These are phyloP conservation scores for Myopa testacea DNA, from an alignment of 2,888 invertebrate genomes.

Conservation along the genomic window DNA sequence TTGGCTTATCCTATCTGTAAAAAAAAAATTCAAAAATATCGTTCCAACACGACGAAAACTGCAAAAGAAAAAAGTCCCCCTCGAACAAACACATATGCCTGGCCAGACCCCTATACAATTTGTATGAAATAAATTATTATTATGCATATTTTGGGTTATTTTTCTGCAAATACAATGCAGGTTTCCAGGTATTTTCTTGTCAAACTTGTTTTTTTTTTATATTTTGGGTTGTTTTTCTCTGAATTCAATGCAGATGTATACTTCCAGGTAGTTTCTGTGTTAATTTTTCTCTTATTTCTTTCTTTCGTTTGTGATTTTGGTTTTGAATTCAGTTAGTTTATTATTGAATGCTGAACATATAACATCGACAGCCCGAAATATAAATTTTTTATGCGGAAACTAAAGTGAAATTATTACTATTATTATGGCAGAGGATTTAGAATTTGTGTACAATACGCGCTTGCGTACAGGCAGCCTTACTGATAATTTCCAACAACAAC, in stretches of 20 bases:
- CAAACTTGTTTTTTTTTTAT: no score
- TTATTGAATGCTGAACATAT: slow-evolving; percentile 35
- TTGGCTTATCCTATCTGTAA: slow-evolving; percentile 1
- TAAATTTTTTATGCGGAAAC: slow-evolving; percentile 39
- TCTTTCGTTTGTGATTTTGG: slow-evolving; percentile 38
- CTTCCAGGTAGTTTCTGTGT: slow-evolving; percentile 27
- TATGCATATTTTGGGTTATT: slow-evolving; percentile 13
- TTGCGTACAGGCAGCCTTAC: slow-evolving; percentile 37
- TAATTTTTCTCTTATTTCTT: slow-evolving; percentile 36
- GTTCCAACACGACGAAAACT: not conserved
- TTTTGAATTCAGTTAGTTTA: slow-evolving; percentile 11
- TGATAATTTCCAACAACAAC: slow-evolving; percentile 38
- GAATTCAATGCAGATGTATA: slow-evolving; percentile 21
- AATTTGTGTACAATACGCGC: slow-evolving; percentile 35
- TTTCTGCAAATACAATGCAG: slow-evolving; percentile 19
- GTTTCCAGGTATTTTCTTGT: slow-evolving; percentile 37
- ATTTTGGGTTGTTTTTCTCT: slow-evolving; percentile 26
- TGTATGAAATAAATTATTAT: not conserved
- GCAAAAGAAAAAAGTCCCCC: not conserved
- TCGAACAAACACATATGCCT: not conserved
- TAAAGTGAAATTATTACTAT: slow-evolving; percentile 39
- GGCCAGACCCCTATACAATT: slow-evolving; percentile 2
- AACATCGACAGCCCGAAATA: slow-evolving; percentile 40
- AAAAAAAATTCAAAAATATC: not conserved
- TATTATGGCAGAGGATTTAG: slow-evolving; percentile 39